Percentiles rank a stretch among this genome's conserved stretches.
These are phyloP conservation scores for Brachionus plicatilis DNA, from an alignment of 1,140 invertebrate genomes.

Conservation along the genomic window DNA sequence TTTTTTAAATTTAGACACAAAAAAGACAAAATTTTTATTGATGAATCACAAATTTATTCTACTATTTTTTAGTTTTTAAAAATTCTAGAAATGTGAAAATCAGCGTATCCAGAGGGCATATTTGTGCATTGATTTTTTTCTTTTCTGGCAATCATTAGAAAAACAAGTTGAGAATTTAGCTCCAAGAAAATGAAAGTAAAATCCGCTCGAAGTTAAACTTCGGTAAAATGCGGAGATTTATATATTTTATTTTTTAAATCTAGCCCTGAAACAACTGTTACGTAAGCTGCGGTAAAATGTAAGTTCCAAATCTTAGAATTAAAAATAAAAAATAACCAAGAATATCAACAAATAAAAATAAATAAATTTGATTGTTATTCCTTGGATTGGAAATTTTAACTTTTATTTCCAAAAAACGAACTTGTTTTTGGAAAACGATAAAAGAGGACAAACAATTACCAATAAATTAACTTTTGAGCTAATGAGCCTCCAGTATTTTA, in stretches of 20 bases:
- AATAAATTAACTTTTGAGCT: background rate
- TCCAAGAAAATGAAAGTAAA: background rate
- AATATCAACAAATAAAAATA: background rate
- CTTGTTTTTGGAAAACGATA: background rate
- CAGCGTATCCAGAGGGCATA: background rate
- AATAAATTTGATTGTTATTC: background rate
- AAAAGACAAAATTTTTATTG: too few relatives aligned
- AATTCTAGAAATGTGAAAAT: background rate
- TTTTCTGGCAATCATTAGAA: background rate
- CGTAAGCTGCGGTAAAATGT: background rate
- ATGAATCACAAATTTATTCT: too few relatives aligned
- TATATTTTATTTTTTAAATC: background rate
- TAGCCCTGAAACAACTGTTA: background rate
- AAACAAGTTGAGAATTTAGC: background rate
- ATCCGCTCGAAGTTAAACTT: background rate
- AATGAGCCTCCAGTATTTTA: background rate
- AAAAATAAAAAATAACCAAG: background rate
- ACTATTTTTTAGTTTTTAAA: background rate
- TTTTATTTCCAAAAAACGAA: background rate
- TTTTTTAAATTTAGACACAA: too few relatives aligned
- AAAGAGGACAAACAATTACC: background rate
- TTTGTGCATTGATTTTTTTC: background rate
- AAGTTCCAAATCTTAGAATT: background rate
- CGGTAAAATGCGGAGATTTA: background rate
- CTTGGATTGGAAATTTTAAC: background rate